phyloP scores from a whole-genome alignment of 1,140 invertebrate species.

The Protaetia brevitarsis region DNA sequence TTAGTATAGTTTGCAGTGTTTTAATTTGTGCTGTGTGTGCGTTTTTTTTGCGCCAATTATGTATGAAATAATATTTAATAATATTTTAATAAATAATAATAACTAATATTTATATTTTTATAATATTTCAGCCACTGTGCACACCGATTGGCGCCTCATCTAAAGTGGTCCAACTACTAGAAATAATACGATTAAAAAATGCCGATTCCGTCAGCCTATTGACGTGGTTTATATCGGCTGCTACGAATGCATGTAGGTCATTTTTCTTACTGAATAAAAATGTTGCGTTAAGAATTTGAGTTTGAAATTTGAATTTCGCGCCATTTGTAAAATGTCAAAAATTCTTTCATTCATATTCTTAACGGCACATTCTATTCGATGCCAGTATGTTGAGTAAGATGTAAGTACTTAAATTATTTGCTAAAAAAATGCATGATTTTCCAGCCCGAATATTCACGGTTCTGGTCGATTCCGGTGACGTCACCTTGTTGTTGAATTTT shows the following conservation, averaged over 20 bases:
- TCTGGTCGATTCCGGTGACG: slow-evolving; percentile 63
- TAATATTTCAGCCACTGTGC: slow-evolving; percentile 56
- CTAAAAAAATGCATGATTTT: slow-evolving; percentile 38
- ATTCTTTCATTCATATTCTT: not conserved
- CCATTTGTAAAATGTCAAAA: not conserved
- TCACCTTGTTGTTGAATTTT: slow-evolving; percentile 62
- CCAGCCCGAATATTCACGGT: slow-evolving; percentile 66
- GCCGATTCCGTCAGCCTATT: slow-evolving; percentile 62
- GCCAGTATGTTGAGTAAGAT: too few relatives aligned
- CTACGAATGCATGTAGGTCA: slow-evolving; percentile 53
- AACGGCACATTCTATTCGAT: not conserved
- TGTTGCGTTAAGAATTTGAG: not conserved
- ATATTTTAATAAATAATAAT: too few relatives aligned
- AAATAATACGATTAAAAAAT: slow-evolving; percentile 60
- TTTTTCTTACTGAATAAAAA: not conserved
- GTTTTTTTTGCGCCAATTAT: too few relatives aligned
- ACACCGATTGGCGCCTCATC: slow-evolving; percentile 68
- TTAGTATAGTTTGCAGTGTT: too few relatives aligned
- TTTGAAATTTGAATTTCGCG: not conserved
- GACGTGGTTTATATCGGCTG: slow-evolving; percentile 67
- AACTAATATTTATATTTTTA: too few relatives aligned
- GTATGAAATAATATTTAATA: too few relatives aligned
- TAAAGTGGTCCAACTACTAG: slow-evolving; percentile 63
- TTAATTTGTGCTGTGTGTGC: too few relatives aligned
- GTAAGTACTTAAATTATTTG: too few relatives aligned